Percentiles rank a stretch among this genome's conserved stretches.
Conservation (phyloP, 2,888 invertebrate species). For the Psococerastis gibbosa region DNA sequence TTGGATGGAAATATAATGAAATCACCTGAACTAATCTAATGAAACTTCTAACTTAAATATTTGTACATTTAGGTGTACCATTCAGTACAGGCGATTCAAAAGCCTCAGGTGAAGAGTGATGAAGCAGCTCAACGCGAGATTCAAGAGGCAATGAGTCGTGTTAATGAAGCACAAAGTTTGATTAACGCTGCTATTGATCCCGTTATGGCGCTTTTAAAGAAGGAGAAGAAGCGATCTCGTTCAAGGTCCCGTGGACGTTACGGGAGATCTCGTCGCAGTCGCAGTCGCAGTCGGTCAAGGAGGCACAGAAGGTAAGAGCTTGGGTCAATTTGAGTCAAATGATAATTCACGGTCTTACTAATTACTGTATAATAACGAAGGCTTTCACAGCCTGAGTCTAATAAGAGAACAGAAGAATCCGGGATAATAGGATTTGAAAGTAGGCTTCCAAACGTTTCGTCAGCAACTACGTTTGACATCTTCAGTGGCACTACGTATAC, state of each 20-base stretch:
- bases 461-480: too few relatives aligned
- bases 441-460: too few relatives aligned
- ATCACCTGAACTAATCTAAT: constrained; percentile 22
- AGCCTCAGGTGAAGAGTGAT: constrained; percentile 87
- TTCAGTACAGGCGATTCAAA: constrained; percentile 76
- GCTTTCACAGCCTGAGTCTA: too few relatives aligned
- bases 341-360: too few relatives aligned
- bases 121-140: constrained; percentile 91
- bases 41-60: constrained; percentile 25
- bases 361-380: too few relatives aligned
- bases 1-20: too few relatives aligned
- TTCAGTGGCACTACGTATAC: too few relatives aligned
- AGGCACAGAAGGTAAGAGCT: constrained; percentile 18
- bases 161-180: constrained; percentile 87
- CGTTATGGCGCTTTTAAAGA: constrained; percentile 68
- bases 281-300: constrained; percentile 21
- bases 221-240: constrained; percentile 52
- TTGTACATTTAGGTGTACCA: constrained; percentile 42
- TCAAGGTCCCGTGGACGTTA: constrained; percentile 35
- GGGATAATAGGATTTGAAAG: too few relatives aligned
- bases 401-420: too few relatives aligned
- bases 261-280: constrained; percentile 20
- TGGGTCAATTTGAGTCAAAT: too few relatives aligned
- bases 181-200: constrained; percentile 89
- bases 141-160: constrained; percentile 91